Evolutionary conservation across 2,113 vertebrate genomes (phyloP).

Genomic region (Spheniscus mendiculus): DNA sequence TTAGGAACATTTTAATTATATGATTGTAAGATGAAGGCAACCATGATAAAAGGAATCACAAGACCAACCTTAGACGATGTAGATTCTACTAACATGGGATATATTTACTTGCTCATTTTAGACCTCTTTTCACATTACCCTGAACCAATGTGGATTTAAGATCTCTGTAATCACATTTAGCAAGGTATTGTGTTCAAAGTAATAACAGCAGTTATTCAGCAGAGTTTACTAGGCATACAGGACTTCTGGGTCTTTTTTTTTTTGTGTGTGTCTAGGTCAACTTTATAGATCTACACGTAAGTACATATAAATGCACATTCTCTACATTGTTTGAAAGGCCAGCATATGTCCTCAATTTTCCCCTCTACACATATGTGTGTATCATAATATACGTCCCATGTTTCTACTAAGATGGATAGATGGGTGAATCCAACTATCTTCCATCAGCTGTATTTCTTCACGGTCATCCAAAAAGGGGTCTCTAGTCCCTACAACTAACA

Average conservation of each 20-base stretch:
- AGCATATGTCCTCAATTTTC: neutral
- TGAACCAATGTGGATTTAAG: neutral
- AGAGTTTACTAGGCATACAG: neutral
- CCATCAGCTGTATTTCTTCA: neutral
- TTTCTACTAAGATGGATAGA: neutral
- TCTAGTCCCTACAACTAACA: neutral
- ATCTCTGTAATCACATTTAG: neutral
- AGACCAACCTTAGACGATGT: neutral
- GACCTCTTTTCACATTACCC: neutral
- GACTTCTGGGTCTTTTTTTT: neutral
- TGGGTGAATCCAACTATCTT: neutral
- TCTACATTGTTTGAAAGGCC: neutral
- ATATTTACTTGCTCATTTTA: neutral
- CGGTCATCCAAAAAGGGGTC: neutral
- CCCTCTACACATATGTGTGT: neutral
- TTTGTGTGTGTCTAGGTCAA: neutral
- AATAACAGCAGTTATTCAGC: neutral
- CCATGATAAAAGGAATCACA: neutral
- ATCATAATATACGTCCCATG: neutral
- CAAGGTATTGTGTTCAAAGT: neutral
- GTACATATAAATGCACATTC: neutral
- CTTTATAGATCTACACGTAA: neutral
- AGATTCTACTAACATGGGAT: neutral
- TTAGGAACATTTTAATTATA: constrained; percentile 1
- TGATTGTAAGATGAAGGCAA: neutral